Conservation (phyloP, 2,113 vertebrate genomes). For the Ramphastos sulfuratus region DNA sequence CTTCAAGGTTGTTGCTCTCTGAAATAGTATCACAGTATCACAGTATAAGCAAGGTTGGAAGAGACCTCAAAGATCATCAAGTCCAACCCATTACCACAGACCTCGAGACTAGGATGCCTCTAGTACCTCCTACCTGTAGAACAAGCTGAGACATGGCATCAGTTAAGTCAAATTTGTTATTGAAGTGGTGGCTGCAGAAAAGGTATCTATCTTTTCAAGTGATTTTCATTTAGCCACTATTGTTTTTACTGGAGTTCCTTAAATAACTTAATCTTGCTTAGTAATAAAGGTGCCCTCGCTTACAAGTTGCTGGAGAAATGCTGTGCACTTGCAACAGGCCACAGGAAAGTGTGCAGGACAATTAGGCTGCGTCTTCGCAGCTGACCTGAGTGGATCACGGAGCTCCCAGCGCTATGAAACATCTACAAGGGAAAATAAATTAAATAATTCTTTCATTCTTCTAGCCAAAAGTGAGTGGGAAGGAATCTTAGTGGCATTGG, state of each 20-base stretch:
- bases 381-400: background rate
- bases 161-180: slow-evolving; percentile 7
- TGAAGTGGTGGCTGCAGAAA: slow-evolving; percentile 17
- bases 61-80: too few species aligned
- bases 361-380: background rate
- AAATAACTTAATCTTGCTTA: slow-evolving; percentile 21
- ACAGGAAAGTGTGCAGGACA: background rate
- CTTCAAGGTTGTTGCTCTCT: background rate
- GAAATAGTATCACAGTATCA: too few species aligned
- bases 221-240: slow-evolving; percentile 18
- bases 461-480: background rate
- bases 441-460: background rate
- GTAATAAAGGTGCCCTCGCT: background rate
- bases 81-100: too few species aligned
- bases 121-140: background rate
- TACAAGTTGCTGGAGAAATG: background rate
- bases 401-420: background rate
- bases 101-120: background rate
- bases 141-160: background rate
- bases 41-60: too few species aligned
- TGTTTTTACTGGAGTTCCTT: background rate
- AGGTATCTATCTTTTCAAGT: slow-evolving; percentile 34
- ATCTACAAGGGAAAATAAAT: background rate
- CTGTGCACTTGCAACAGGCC: background rate
- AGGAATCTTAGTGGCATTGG: background rate